These are phyloP conservation scores for Pluvialis apricaria DNA, from an alignment of 2,113 vertebrate species.

Conservation along the genomic window DNA sequence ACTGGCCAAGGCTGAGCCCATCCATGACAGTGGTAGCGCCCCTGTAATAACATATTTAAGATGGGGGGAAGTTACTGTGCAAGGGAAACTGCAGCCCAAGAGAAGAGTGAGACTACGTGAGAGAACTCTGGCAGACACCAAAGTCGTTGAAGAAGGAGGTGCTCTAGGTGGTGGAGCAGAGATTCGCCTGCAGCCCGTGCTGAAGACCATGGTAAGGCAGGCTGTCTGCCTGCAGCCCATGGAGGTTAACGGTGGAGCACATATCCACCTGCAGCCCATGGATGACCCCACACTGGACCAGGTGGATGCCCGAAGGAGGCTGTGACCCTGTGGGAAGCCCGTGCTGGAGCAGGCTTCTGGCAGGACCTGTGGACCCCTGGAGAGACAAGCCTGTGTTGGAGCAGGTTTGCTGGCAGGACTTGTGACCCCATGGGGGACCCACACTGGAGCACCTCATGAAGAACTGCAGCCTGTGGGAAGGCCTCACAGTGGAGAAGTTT, in stretches of 20 bases:
- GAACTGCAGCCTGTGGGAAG: not conserved
- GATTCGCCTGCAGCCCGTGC: not conserved
- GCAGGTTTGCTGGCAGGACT: not conserved
- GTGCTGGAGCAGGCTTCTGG: not conserved
- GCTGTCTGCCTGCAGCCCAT: not conserved
- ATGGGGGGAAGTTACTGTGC: not conserved
- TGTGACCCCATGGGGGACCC: not conserved
- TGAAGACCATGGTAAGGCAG: too few relatives aligned
- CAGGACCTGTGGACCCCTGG: not conserved
- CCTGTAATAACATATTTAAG: not conserved
- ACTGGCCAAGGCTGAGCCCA: not conserved
- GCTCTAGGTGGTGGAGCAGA: not conserved
- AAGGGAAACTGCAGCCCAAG: not conserved
- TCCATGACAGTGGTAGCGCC: not conserved
- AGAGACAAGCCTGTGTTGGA: not conserved
- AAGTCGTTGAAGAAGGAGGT: not conserved
- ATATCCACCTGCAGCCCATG: not conserved
- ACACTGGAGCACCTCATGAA: not conserved
- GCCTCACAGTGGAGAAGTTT: not conserved
- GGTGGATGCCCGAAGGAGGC: not conserved
- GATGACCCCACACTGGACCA: not conserved
- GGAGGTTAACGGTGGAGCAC: too few relatives aligned
- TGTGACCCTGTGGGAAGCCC: not conserved
- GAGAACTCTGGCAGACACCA: not conserved
- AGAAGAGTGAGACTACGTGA: not conserved